Conservation (phyloP, 1,140 invertebrate genomes). For the Ostrea edulis region DNA sequence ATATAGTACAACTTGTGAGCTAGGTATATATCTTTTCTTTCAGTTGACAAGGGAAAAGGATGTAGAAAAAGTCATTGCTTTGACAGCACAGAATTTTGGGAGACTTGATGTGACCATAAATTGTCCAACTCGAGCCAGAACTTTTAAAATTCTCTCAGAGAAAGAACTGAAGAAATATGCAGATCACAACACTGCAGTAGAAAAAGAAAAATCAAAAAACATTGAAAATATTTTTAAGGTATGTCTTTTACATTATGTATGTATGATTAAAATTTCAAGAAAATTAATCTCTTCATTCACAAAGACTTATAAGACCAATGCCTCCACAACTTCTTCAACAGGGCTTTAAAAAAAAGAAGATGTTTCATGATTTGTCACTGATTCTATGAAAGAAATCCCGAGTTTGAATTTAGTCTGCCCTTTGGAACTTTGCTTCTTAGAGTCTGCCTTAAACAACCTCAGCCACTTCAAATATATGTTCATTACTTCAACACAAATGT, state of each 20-base stretch:
- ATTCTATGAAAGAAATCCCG: too few relatives aligned
- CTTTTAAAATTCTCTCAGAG: not conserved
- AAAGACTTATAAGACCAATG: too few relatives aligned
- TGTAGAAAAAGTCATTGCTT: slow-evolving; percentile 87
- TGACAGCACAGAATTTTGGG: slow-evolving; percentile 90
- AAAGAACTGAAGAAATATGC: not conserved
- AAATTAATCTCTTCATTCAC: too few relatives aligned
- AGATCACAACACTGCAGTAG: not conserved
- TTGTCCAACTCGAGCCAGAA: slow-evolving; percentile 88
- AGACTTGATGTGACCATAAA: slow-evolving; percentile 93
- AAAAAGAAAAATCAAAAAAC: not conserved
- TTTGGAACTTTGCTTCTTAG: too few relatives aligned
- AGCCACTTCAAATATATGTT: too few relatives aligned
- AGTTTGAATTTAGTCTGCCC: too few relatives aligned
- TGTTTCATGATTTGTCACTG: too few relatives aligned
- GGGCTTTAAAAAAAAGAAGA: too few relatives aligned
- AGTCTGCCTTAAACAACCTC: too few relatives aligned
- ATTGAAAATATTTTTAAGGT: not conserved
- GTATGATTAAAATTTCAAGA: too few relatives aligned
- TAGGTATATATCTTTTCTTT: slow-evolving; percentile 61
- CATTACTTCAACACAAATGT: too few relatives aligned
- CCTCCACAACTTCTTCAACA: too few relatives aligned
- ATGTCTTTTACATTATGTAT: not conserved
- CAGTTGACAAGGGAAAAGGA: slow-evolving; percentile 92
- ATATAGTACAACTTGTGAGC: not conserved